phyloP scores from a whole-genome alignment of 2,113 vertebrate species.

The zebrafish (Danio rerio) region GRCz12tu NC_133191.1:17442001-17442500 shows the following conservation, averaged over 20 bases:
- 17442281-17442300: not conserved
- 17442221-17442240: slow-evolving; percentile 31
- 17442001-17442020: too few species aligned
- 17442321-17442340: too few species aligned
- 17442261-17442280: not conserved
- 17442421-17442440: too few species aligned
- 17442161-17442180: slow-evolving; percentile 33
- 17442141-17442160: slow-evolving; percentile 15
- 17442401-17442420: too few species aligned
- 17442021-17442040: slow-evolving; percentile 5
- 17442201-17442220: slow-evolving; percentile 52
- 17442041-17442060: not conserved
- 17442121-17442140: slow-evolving; percentile 11
- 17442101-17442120: not conserved
- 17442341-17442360: too few species aligned
- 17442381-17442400: too few species aligned
- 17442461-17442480: too few species aligned
- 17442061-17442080: slow-evolving; percentile 14
- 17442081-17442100: slow-evolving; percentile 25
- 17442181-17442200: slow-evolving; percentile 42
- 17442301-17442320: not conserved
- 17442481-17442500: too few species aligned
- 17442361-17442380: too few species aligned
- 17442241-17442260: slow-evolving; percentile 21
- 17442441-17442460: too few species aligned